These are phyloP conservation scores for Heliconius charithonia DNA, from an alignment of 2,888 invertebrate genomes.

Conservation along the genomic window DNA sequence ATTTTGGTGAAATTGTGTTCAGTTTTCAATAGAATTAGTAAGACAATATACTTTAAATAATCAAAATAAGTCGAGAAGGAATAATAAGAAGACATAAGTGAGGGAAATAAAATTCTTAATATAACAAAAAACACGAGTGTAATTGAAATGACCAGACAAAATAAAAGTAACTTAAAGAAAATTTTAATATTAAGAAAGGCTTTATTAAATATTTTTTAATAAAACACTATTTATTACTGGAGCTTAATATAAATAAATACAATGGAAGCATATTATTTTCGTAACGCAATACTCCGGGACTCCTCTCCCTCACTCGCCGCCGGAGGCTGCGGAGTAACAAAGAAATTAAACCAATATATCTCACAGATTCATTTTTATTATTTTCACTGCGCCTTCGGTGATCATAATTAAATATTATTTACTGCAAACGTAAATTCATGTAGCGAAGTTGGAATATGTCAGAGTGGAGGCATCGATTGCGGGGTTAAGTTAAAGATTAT, in stretches of 20 bases:
- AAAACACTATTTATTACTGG: not conserved
- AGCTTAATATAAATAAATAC: conserved; percentile 13
- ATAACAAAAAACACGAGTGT: no score
- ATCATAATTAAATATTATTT: not conserved
- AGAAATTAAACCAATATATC: conserved; percentile 26
- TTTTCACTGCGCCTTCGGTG: not conserved
- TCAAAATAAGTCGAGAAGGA: no score
- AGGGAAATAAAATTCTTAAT: no score
- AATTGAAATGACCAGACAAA: no score
- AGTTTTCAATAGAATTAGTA: no score
- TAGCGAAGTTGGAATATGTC: not conserved
- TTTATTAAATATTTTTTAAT: conserved; percentile 10
- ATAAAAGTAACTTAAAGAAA: no score
- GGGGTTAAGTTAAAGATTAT: no score
- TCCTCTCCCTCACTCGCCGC: not conserved
- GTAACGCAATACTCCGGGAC: conserved; percentile 12
- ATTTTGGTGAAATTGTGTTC: no score
- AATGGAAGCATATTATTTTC: conserved; percentile 11
- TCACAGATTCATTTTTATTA: conserved; percentile 20
- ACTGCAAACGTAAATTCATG: not conserved
- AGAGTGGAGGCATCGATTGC: no score
- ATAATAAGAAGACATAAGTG: no score
- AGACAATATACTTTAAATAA: no score
- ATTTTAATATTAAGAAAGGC: no score
- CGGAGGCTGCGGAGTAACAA: not conserved